These are phyloP conservation scores for Masticophis lateralis DNA, from an alignment of 2,797 vertebrate genomes.

Conservation along the genomic window DNA sequence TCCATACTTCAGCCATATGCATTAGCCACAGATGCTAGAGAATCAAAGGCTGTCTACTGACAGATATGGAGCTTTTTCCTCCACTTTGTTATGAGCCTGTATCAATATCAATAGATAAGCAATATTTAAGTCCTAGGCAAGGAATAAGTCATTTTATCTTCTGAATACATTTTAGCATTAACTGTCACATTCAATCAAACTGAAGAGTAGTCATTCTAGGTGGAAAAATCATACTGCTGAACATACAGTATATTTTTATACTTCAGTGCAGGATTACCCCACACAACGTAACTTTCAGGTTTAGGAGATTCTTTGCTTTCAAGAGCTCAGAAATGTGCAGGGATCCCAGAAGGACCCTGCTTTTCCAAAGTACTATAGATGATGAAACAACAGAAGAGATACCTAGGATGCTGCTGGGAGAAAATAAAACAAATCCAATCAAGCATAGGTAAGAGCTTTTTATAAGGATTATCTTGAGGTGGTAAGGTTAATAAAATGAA, in stretches of 20 bases:
- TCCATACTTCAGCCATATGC: neutral
- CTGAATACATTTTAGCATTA: neutral
- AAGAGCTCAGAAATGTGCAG: neutral
- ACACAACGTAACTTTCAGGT: rapidly evolving
- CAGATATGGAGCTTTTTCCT: neutral
- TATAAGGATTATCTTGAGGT: neutral
- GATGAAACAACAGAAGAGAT: neutral
- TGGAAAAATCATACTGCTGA: neutral
- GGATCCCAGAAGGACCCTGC: neutral
- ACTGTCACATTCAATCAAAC: neutral
- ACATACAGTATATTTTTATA: neutral
- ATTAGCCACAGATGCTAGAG: neutral
- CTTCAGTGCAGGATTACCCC: neutral
- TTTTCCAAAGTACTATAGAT: neutral
- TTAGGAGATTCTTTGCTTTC: neutral
- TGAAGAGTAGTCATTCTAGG: neutral
- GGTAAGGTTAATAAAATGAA: neutral
- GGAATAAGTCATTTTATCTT: neutral
- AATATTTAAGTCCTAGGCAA: neutral
- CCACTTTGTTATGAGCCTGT: neutral
- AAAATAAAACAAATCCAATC: neutral
- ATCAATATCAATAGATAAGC: neutral
- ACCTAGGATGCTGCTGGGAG: neutral
- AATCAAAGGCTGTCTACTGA: neutral
- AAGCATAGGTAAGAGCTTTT: neutral